Evolutionary conservation across 2,888 invertebrate genomes (phyloP).

Genomic region (Norana najaformis): DNA sequence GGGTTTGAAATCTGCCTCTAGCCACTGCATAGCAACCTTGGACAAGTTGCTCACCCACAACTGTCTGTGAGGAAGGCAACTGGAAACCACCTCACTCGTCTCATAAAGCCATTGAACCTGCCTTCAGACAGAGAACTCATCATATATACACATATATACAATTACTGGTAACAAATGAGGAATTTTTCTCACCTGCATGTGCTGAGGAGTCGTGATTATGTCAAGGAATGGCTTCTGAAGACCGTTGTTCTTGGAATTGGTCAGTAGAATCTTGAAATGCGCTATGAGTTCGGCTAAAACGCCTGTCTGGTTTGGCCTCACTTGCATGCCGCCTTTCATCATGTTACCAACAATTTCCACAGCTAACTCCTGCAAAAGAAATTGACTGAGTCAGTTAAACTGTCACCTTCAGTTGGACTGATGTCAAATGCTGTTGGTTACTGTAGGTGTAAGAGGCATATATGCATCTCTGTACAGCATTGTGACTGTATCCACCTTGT

Average conservation of each 20-base stretch:
- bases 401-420: not conserved
- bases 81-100: too few relatives aligned
- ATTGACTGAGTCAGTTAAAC: not conserved
- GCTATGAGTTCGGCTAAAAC: not conserved
- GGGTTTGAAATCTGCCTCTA: too few relatives aligned
- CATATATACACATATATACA: not conserved
- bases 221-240: conserved; percentile 28
- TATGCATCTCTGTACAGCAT: not conserved
- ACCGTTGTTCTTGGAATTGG: not conserved
- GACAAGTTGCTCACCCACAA: too few relatives aligned
- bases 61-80: too few relatives aligned
- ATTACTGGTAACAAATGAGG: not conserved
- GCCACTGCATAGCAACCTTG: too few relatives aligned
- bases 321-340: not conserved
- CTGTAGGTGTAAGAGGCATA: not conserved
- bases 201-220: not conserved
- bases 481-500: not conserved
- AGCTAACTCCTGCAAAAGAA: not conserved
- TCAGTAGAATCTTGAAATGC: not conserved
- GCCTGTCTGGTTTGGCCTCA: not conserved
- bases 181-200: not conserved
- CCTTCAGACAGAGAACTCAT: too few relatives aligned
- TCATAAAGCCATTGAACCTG: too few relatives aligned
- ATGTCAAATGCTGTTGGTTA: not conserved
- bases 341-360: not conserved